phyloP scores from a whole-genome alignment of 1,140 invertebrate species.

The Drosophila melanogaster region DNA sequence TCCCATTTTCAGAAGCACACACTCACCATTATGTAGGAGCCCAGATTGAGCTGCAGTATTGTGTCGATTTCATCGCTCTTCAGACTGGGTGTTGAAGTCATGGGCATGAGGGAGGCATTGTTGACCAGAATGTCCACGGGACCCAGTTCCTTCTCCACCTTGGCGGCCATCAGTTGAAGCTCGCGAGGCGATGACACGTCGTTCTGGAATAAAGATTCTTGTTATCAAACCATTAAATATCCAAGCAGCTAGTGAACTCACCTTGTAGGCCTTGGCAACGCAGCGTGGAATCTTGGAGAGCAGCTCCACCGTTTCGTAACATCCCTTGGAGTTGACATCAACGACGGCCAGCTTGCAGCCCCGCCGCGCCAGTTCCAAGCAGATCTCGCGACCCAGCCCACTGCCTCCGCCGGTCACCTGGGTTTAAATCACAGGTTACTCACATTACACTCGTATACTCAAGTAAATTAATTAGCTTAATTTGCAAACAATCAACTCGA shows the following conservation, averaged over 20 bases:
- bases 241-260: constrained; percentile 4
- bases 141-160: constrained; percentile 82
- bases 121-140: constrained; percentile 81
- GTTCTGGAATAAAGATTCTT: constrained; percentile 50
- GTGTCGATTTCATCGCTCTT: constrained; percentile 79
- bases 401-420: constrained; percentile 82
- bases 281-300: constrained; percentile 64
- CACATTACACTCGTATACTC: constrained; percentile 48
- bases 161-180: constrained; percentile 73
- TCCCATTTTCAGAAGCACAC: no score
- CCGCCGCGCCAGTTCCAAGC: constrained; percentile 67
- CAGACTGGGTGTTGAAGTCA: constrained; percentile 73
- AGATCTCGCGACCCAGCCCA: constrained; percentile 81
- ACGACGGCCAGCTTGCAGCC: constrained; percentile 82
- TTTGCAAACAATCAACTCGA: constrained; percentile 70
- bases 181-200: constrained; percentile 79
- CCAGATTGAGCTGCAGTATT: constrained; percentile 78
- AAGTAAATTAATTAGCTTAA: constrained; percentile 73
- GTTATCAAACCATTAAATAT: not conserved
- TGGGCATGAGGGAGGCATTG: constrained; percentile 82
- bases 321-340: constrained; percentile 81
- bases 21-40: constrained; percentile 79
- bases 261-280: constrained; percentile 80
- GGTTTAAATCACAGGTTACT: constrained; percentile 33
- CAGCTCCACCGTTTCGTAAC: constrained; percentile 75